Percentiles rank a stretch among this genome's conserved stretches.
phyloP scores from a whole-genome alignment of 2,113 vertebrate species.

The Syrrhaptes paradoxus region DNA sequence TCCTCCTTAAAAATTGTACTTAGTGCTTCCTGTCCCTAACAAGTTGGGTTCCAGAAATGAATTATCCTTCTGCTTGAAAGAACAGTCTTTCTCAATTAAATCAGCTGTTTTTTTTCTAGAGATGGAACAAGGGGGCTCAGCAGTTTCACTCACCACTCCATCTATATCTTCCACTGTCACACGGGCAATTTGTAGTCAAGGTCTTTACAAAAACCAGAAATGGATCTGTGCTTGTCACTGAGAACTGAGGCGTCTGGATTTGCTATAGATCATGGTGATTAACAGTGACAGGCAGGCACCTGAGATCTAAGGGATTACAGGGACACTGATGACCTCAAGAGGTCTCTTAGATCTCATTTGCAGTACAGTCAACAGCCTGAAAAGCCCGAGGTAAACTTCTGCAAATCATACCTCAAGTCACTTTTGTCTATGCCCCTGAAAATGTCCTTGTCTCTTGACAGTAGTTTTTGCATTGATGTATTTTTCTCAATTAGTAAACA shows the following conservation, averaged over 20 bases:
- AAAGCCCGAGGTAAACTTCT: neutral
- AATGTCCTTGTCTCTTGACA: neutral
- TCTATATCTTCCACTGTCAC: fast-evolving
- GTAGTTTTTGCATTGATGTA: neutral
- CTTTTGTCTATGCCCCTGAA: neutral
- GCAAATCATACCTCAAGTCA: neutral
- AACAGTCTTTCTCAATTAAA: neutral
- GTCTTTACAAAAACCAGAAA: neutral
- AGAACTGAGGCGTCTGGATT: neutral
- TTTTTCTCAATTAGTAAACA: neutral
- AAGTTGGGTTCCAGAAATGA: neutral
- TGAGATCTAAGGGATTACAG: neutral
- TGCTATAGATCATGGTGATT: neutral
- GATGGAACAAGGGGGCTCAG: neutral
- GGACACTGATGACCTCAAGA: neutral
- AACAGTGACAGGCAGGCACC: neutral
- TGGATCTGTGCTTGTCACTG: neutral
- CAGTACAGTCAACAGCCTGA: neutral
- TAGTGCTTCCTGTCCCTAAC: neutral
- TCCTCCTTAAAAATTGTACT: neutral
- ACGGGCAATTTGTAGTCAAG: neutral
- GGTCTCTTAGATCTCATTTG: neutral
- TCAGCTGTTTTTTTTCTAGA: neutral
- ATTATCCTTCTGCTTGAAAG: neutral
- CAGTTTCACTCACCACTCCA: neutral